These are phyloP conservation scores for human DNA, from an alignment of 2,113 vertebrate species.

Conservation along the genomic window GRCh38 chr11:37888501-37889000, in stretches of 20 bases:
- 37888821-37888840: constrained; percentile 34
- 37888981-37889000: constrained; percentile 66
- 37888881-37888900: background rate
- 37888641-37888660: background rate
- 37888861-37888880: constrained; percentile 42
- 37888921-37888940: constrained; percentile 35
- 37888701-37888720: constrained; percentile 12
- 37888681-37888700: background rate
- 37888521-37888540: background rate
- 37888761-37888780: background rate
- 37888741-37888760: constrained; percentile 19
- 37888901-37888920: constrained; percentile 22
- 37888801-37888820: background rate
- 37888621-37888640: background rate
- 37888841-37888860: constrained; percentile 30
- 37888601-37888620: background rate
- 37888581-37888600: background rate
- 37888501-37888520: background rate
- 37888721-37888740: constrained; percentile 31
- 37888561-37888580: background rate
- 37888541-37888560: background rate
- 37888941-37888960: constrained; percentile 53
- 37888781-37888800: constrained; percentile 50
- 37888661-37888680: background rate
- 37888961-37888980: constrained; percentile 65